These are phyloP conservation scores for Plemyria rubiginata DNA, from an alignment of 2,888 invertebrate genomes.

Conservation along the genomic window DNA sequence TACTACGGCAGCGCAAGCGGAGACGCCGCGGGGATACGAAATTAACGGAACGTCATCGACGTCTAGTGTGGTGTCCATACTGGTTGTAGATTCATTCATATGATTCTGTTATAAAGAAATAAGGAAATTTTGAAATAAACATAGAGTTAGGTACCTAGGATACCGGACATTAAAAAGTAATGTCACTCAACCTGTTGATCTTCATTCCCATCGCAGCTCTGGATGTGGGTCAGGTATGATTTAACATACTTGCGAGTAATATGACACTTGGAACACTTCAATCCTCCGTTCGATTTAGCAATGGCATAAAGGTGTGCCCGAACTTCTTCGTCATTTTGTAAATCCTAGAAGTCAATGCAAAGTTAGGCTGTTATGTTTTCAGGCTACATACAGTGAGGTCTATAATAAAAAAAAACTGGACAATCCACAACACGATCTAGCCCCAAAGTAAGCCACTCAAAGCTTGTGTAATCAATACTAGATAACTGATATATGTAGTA, in stretches of 20 bases:
- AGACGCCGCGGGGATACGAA: not conserved
- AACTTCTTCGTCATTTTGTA: slow-evolving; percentile 43
- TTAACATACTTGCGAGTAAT: slow-evolving; percentile 50
- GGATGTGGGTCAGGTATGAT: slow-evolving; percentile 50
- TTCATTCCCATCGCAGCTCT: slow-evolving; percentile 42
- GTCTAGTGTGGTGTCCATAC: slow-evolving; percentile 16
- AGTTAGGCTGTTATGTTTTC: not conserved
- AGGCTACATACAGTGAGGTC: not conserved
- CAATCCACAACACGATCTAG: too few species aligned
- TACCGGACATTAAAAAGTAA: not conserved
- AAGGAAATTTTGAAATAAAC: not conserved
- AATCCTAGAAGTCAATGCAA: slow-evolving; percentile 40
- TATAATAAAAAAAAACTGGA: too few species aligned
- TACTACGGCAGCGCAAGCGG: not conserved
- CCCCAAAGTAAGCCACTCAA: too few species aligned
- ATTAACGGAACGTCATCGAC: slow-evolving; percentile 7
- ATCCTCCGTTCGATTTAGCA: slow-evolving; percentile 36
- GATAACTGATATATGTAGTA: too few species aligned
- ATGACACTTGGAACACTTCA: slow-evolving; percentile 55
- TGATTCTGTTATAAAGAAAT: slow-evolving; percentile 8
- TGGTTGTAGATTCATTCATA: slow-evolving; percentile 19
- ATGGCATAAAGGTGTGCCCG: slow-evolving; percentile 46
- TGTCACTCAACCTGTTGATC: slow-evolving; percentile 9
- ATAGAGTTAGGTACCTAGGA: not conserved
- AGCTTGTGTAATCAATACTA: too few species aligned